Percentiles rank a stretch among this genome's conserved stretches.
Evolutionary conservation across 2,113 vertebrate species (phyloP).

Genomic region (Clinocottus analis): DNA sequence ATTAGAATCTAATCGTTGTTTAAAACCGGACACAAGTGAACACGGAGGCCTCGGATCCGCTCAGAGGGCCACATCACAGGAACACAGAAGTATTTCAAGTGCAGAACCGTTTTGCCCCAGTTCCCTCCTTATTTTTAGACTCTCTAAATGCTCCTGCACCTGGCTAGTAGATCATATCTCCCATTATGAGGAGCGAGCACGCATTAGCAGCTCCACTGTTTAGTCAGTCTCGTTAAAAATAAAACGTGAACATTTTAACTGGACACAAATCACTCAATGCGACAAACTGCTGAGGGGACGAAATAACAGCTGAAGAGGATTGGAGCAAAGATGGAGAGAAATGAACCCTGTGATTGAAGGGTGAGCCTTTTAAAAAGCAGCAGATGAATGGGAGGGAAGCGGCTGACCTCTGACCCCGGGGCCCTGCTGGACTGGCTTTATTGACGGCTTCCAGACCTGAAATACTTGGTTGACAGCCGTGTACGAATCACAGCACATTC

Average conservation of each 20-base stretch:
- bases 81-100: neutral
- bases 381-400: conserved; percentile 15
- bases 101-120: neutral
- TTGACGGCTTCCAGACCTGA: conserved; percentile 39
- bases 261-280: conserved; percentile 17
- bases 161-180: neutral
- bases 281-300: neutral
- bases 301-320: neutral
- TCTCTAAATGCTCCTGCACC: neutral
- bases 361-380: conserved; percentile 29
- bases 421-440: conserved; percentile 15
- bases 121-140: conserved; percentile 6
- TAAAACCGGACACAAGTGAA: conserved; percentile 30
- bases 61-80: neutral
- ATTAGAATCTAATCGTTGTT: conserved; percentile 3
- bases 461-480: conserved; percentile 29
- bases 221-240: neutral
- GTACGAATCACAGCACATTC: conserved; percentile 12
- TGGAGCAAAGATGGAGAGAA: neutral
- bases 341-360: neutral
- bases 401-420: conserved; percentile 1
- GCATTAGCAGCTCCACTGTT: conserved; percentile 16
- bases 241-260: neutral
- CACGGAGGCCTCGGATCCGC: neutral
- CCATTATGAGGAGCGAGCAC: neutral